Evolutionary conservation across 2,888 invertebrate genomes (phyloP), one percentile per base, ranked within the genome.

Genomic region (Pharmacophagus antenor): DNA sequence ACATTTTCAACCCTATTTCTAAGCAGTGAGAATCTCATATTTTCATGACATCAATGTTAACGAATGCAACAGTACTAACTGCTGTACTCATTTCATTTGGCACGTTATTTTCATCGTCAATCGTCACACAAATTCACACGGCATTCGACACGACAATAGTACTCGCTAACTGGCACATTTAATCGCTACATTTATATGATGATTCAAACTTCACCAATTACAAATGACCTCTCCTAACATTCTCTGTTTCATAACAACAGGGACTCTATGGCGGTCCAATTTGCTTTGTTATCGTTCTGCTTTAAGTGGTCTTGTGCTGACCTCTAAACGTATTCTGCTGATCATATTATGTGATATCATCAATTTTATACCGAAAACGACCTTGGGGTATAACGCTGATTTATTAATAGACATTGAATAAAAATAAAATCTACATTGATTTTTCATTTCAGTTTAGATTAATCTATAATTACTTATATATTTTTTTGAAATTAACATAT

Each of bases 381-480:
- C 87, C 87, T 85, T 84, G 80, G 67, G 62, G 51, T 68, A 65
- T 79, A 76, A 77, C 81, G 77, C 74, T 77, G 73, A 76, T 79
- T 73, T 70, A 74, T 76, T 50, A 21, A 31, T 47, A 41, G 20
- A 31, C 1, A 15, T 31, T 31, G 8, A 12, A 31, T 10, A 12
- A n/a, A 15, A 15, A 31, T 31, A 31, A 31, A 31, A 10, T n/a
- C n/a, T n/a, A n/a, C n/a, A n/a, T n/a, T n/a, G n/a, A n/a, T n/a
- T n/a, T n/a, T n/a, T n/a, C n/a, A n/a, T n/a, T n/a, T n/a, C n/a
- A n/a, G n/a, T n/a, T n/a, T n/a, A n/a, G n/a, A n/a, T n/a, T n/a
- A n/a, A n/a, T n/a, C n/a, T n/a, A n/a, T n/a, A n/a, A n/a, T n/a
- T n/a, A n/a, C n/a, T n/a, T n/a, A n/a, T n/a, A n/a, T n/a, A n/a